Conservation (phyloP, 1,140 invertebrate genomes). For the Magallana ariakensis region DNA sequence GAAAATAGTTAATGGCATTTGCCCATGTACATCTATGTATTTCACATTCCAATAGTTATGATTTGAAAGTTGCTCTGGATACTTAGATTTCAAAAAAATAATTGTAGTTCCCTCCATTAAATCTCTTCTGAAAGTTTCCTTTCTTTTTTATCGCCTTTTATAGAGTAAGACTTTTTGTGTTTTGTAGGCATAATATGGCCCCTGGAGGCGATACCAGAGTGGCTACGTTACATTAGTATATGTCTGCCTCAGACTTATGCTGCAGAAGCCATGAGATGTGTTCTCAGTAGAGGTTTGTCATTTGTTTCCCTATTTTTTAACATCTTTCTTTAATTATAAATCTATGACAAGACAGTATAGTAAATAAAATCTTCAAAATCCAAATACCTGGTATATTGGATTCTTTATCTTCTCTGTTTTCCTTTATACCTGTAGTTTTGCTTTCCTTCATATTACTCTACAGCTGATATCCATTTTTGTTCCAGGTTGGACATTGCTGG, state of each 20-base stretch:
- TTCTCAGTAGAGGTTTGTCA: slow-evolving; percentile 88
- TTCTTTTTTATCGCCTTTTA: too few species aligned
- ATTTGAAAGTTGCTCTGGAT: too few species aligned
- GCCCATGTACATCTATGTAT: too few species aligned
- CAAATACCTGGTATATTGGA: too few species aligned
- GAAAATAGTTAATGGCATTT: too few species aligned
- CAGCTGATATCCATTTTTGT: slow-evolving; percentile 30
- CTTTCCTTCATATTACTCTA: background rate
- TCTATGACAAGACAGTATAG: too few species aligned
- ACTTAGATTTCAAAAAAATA: too few species aligned
- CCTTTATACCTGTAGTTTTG: background rate
- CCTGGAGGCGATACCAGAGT: slow-evolving; percentile 93
- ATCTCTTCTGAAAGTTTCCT: too few species aligned
- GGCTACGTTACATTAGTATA: slow-evolving; percentile 89
- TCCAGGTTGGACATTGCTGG: slow-evolving; percentile 86
- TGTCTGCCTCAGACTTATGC: slow-evolving; percentile 94
- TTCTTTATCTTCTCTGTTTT: background rate
- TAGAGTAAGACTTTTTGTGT: slow-evolving; percentile 18
- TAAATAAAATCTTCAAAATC: too few species aligned
- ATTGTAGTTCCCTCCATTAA: too few species aligned
- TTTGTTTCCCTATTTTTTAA: background rate
- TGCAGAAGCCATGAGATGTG: slow-evolving; percentile 92
- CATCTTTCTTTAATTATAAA: too few species aligned
- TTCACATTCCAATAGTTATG: too few species aligned
- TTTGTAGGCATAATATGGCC: slow-evolving; percentile 93